Base-by-base conservation (phyloP, 1,140 invertebrate species). In the Eufriesea mexicana region DNA sequence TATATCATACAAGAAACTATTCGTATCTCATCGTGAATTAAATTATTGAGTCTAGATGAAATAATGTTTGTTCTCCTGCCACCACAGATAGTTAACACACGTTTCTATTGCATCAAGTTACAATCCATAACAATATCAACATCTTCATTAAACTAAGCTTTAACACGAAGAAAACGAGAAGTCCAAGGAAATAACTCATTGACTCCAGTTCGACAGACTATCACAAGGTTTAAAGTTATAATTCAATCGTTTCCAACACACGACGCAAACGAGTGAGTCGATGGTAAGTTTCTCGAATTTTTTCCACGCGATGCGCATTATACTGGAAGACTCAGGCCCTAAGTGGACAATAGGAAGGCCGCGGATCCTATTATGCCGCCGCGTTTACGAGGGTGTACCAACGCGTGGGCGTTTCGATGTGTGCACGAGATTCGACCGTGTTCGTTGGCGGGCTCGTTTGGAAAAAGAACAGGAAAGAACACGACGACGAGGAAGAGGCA, bases 281-380 rank as follows among this genome's bases (percentile, higher is more conserved):
- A 6, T 9, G 45, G 20, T 7, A 4, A 35, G 57, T 79, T 45
- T 16, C 23, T n/a, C 9, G 18, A 66, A 54, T 59, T 57, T 80
- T n/a, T 74, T 9, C 25, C 12, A 7, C 14, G 9, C 20, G 8
- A 49, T 23, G 16, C 5, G n/a, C 18, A 61, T 79, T 51, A 20
- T 8, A 2, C 28, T 28, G n/a, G 28, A 23, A 81, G 68, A 81
- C 64, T 84, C 73, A 75, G 79, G 73, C 79, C 85, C 55, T 89
- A 90, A 90, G 89, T 89, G 89, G 89, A 88, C 88, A 86, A 89
- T 79, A 75, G 72, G 77, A 54, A 74, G 83, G 70, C 78, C 81
- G 77, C 66, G 71, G 82, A 84, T 79, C 70, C 71, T 68, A 84
- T 90, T 88, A 79, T 83, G 51, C 47, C 55, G 67, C 42, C 45